Conservation (phyloP, 1,140 invertebrate species). For the Neodiprion lecontei region DNA sequence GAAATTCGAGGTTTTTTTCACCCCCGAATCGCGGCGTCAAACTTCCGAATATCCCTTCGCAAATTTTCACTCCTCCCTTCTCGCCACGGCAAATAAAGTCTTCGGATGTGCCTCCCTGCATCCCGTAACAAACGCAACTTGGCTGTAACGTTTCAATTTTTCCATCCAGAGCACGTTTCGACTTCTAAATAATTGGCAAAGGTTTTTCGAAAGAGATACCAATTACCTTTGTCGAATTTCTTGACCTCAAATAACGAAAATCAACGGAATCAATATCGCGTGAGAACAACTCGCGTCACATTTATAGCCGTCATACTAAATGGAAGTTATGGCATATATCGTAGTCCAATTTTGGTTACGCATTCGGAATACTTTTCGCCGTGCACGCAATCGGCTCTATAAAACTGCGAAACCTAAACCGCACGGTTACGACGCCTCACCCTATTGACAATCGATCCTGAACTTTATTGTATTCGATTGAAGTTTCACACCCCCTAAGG, state of each 20-base stretch:
- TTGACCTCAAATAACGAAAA: neutral
- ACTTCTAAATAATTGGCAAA: neutral
- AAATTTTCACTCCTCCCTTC: no score
- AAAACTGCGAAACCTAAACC: neutral
- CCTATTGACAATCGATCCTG: neutral
- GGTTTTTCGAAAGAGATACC: neutral
- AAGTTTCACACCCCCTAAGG: neutral
- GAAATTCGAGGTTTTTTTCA: neutral
- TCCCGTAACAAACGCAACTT: neutral
- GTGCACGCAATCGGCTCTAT: neutral
- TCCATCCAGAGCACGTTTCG: neutral
- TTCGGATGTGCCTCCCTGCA: neutral
- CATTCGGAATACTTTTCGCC: neutral
- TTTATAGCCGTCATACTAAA: no score
- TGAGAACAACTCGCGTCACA: no score
- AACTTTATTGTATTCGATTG: conserved; percentile 2
- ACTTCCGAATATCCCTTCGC: no score
- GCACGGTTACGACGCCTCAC: neutral
- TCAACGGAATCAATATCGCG: no score
- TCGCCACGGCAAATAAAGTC: no score
- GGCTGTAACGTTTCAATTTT: neutral
- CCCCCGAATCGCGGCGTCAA: no score
- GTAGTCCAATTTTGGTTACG: neutral
- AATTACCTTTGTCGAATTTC: neutral
- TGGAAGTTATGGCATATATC: no score